Evolutionary conservation across 2,888 invertebrate species (phyloP).

Genomic region (Polydrusus cervinus): DNA sequence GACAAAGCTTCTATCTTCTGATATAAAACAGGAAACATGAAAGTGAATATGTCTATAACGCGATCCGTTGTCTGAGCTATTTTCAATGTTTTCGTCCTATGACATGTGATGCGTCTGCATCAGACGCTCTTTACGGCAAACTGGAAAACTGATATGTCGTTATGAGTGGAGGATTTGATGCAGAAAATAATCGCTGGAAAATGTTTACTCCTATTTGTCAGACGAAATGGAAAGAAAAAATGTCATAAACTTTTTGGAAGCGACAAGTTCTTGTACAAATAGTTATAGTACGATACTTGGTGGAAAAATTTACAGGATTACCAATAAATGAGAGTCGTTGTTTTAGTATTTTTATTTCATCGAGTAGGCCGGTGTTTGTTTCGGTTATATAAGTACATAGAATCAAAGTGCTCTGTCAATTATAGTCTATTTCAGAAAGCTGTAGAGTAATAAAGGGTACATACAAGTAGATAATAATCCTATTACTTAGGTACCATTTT

Average conservation of each 20-base stretch:
- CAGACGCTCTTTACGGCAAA: constrained; percentile 13
- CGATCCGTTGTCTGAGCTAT: constrained; percentile 36
- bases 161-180: constrained; percentile 24
- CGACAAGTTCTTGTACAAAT: too few species aligned
- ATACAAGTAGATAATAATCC: too few species aligned
- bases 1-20: constrained; percentile 40
- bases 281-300: too few species aligned
- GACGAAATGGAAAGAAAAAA: constrained; percentile 3
- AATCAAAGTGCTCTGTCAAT: too few species aligned
- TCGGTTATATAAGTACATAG: too few species aligned
- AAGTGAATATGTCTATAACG: constrained; percentile 36
- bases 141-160: constrained; percentile 31
- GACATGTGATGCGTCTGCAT: constrained; percentile 37
- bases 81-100: constrained; percentile 42
- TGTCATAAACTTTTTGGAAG: neutral
- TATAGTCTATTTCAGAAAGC: too few species aligned
- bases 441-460: too few species aligned
- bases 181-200: constrained; percentile 18
- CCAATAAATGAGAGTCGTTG: too few species aligned
- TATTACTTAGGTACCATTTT: too few species aligned
- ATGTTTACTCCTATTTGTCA: constrained; percentile 1
- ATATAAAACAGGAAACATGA: constrained; percentile 34
- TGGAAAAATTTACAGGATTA: too few species aligned
- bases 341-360: too few species aligned
- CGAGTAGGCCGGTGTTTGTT: too few species aligned